Evolutionary conservation across 2,888 invertebrate species (phyloP).

Genomic region (Aspidiotus rigidus): DNA sequence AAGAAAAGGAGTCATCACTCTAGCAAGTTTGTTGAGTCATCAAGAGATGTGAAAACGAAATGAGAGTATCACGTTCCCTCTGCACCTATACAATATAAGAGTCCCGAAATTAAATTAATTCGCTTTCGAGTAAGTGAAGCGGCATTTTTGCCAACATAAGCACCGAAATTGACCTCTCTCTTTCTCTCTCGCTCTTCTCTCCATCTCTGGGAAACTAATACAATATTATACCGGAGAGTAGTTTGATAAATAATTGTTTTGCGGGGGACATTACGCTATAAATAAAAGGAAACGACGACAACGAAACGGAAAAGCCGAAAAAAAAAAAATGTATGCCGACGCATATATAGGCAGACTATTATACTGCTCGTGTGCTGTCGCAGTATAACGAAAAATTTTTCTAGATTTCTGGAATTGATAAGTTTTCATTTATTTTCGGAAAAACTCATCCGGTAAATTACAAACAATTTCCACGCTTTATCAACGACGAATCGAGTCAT

Average conservation of each 20-base stretch:
- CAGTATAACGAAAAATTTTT: constrained; percentile 17
- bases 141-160: too few relatives aligned
- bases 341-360: neutral
- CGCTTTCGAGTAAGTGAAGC: too few relatives aligned
- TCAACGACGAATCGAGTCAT: constrained; percentile 24
- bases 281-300: neutral
- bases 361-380: neutral
- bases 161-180: too few relatives aligned
- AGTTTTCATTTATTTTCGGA: constrained; percentile 31
- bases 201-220: too few relatives aligned
- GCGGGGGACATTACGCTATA: constrained; percentile 1
- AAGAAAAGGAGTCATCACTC: too few relatives aligned
- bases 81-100: too few relatives aligned
- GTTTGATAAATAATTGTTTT: constrained; percentile 4
- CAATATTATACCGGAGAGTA: neutral
- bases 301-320: neutral
- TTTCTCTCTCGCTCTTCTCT: too few relatives aligned
- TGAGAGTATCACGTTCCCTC: too few relatives aligned
- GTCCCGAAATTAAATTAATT: too few relatives aligned
- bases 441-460: constrained; percentile 33
- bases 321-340: neutral
- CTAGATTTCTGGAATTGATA: constrained; percentile 33
- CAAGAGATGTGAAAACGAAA: too few relatives aligned
- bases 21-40: too few relatives aligned
- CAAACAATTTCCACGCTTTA: constrained; percentile 29